These are phyloP conservation scores for Hedychridium roseum DNA, from an alignment of 2,888 invertebrate species.

Conservation along the genomic window DNA sequence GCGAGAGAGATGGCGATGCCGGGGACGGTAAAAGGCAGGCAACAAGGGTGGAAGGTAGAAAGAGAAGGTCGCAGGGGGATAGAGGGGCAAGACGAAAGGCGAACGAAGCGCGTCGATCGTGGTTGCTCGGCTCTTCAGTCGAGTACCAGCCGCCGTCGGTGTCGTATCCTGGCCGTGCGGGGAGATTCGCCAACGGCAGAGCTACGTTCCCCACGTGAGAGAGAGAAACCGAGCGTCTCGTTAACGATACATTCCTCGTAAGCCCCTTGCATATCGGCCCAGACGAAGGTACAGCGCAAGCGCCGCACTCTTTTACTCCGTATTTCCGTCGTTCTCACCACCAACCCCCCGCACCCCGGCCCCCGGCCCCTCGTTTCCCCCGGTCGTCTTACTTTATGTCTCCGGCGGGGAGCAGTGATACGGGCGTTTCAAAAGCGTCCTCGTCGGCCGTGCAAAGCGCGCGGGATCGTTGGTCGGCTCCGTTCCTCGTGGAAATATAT, in stretches of 20 bases:
- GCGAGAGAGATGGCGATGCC: neutral
- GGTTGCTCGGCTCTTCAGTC: slow-evolving; percentile 34
- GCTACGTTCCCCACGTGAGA: slow-evolving; percentile 17
- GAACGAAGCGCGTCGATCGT: slow-evolving; percentile 39
- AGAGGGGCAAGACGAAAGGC: slow-evolving; percentile 21
- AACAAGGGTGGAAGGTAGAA: slow-evolving; percentile 4
- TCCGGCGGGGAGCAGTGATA: no score
- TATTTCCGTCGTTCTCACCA: no score
- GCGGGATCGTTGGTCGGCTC: neutral
- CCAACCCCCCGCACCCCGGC: no score
- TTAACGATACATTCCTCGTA: slow-evolving; percentile 33
- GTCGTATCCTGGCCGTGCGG: slow-evolving; percentile 23
- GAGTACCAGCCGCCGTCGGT: slow-evolving; percentile 42
- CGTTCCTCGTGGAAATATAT: slow-evolving; percentile 33
- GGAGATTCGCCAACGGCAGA: slow-evolving; percentile 11
- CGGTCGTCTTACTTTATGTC: no score
- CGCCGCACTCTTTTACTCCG: no score
- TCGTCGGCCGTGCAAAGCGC: slow-evolving; percentile 4
- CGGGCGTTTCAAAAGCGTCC: slow-evolving; percentile 29
- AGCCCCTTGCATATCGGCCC: no score
- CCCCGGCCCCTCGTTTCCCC: no score
- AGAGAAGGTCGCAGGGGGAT: slow-evolving; percentile 7
- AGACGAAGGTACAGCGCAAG: no score
- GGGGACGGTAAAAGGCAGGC: no score
- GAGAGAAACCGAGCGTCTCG: slow-evolving; percentile 20